phyloP scores from a whole-genome alignment of 2,888 invertebrate genomes.

The Monoplex corrugatus region DNA sequence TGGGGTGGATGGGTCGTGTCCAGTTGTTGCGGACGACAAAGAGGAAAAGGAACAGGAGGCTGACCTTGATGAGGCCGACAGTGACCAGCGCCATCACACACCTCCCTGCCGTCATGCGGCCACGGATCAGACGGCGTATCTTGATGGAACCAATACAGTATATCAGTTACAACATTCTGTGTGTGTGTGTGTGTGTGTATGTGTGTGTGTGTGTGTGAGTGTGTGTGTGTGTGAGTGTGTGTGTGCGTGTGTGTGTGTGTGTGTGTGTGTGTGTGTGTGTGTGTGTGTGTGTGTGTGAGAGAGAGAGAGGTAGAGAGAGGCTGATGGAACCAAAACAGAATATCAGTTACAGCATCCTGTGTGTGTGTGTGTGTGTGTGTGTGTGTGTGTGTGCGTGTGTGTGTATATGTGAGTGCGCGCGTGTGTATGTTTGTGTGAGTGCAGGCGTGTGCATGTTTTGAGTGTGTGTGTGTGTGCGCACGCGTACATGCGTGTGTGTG shows the following conservation, averaged over 20 bases:
- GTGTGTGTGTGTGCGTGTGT: conserved; percentile 23
- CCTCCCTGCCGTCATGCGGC: background rate
- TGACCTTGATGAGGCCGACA: background rate
- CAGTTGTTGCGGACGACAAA: background rate
- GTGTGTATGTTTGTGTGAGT: background rate
- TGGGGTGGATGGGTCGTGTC: no score
- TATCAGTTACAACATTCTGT: no score
- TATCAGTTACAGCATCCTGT: background rate
- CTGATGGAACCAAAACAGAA: background rate
- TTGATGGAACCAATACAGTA: background rate
- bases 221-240: background rate
- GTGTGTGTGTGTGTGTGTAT: no score
- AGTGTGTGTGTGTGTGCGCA: background rate
- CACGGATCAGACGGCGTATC: background rate
- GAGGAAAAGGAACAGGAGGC: background rate
- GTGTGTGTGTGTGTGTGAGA: conserved; percentile 16
- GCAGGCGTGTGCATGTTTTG: background rate
- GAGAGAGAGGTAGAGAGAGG: background rate
- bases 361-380: conserved; percentile 13
- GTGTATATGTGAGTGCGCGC: background rate
- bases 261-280: background rate
- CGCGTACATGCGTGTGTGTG: background rate
- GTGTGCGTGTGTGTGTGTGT: background rate
- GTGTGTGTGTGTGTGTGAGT: background rate
- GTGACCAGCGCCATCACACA: background rate